Evolutionary conservation across 2,113 vertebrate species (phyloP).

Genomic region (Ptyas mucosa): DNA sequence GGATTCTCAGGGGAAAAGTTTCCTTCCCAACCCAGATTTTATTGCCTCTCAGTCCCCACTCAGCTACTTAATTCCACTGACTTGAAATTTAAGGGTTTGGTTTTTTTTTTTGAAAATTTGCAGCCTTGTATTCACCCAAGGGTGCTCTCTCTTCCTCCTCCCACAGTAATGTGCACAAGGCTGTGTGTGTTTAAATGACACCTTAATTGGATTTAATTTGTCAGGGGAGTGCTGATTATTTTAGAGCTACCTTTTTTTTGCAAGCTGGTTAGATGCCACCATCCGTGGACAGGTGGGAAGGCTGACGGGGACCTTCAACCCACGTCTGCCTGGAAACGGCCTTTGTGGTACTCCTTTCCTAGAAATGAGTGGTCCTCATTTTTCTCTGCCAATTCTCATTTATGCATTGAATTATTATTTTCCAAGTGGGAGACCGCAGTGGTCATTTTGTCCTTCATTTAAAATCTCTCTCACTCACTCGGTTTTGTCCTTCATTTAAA

Average conservation of each 20-base stretch:
- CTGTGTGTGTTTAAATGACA: background rate
- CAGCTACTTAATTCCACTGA: conserved; percentile 9
- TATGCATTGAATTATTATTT: background rate
- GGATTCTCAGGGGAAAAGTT: background rate
- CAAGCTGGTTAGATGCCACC: background rate
- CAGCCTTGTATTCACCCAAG: background rate
- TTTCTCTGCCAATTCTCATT: background rate
- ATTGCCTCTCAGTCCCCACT: background rate
- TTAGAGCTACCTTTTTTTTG: background rate
- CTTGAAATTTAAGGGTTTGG: conserved; percentile 1
- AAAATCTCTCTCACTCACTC: background rate
- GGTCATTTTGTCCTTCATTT: background rate
- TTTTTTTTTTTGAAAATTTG: background rate
- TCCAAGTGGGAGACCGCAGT: background rate
- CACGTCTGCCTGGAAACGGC: background rate
- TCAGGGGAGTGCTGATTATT: background rate
- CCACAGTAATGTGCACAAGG: background rate
- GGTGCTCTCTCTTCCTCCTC: background rate
- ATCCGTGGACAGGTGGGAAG: background rate
- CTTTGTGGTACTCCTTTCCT: background rate
- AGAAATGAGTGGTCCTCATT: background rate
- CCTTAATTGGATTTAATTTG: background rate
- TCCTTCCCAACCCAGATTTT: background rate
- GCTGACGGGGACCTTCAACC: background rate
- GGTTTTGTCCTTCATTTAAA: no score